Evolutionary conservation across 2,888 invertebrate genomes (phyloP), one percentile per base, ranked within the genome.

Genomic region (Chymomyza fuscimana): DNA sequence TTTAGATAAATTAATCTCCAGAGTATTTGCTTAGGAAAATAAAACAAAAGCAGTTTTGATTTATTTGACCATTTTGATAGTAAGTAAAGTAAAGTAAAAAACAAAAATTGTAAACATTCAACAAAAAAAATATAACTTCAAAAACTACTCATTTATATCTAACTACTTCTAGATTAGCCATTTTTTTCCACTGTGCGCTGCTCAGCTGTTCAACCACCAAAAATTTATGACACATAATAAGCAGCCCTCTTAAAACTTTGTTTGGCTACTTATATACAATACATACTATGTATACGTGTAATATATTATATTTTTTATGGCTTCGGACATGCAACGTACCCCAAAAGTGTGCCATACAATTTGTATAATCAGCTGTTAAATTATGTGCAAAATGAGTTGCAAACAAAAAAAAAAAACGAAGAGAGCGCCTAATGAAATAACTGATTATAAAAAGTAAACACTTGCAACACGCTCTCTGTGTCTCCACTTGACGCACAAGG

Each of bases 281-380:
- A 7, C 32, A 9, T 9, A 7, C 32, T 5, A 9, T 2, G 32
- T 32, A 32, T 5, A 46, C 40, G 40, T 10, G 6, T 71, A 75
- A 72, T 86, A 76, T 70, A 76, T 83, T 80, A 82, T 77, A 65
- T 32, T 61, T 85, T 82, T 84, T 87, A 84, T 87, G 79, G 84
- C 69, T 80, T 87, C 71, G 84, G 85, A 74, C 84, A 84, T 84
- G 84, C 84, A 77, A 84, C 70, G 74, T 22, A 61, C 66, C 15
- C 65, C 63, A 69, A 70, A 73, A 69, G 46, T 72, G 62, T 64
- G 63, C 66, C 67, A 46, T 25, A 70, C 75, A 76, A 78, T 85
- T 87, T 87, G 73, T 80, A 79, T 83, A 87, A 87, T 81, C 78
- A 86, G 87, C 84, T 86, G 79, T 79, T 81, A 80, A 83, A 81